Conservation (phyloP, 2,888 invertebrate species). For the Philhelius pedissequus region DNA sequence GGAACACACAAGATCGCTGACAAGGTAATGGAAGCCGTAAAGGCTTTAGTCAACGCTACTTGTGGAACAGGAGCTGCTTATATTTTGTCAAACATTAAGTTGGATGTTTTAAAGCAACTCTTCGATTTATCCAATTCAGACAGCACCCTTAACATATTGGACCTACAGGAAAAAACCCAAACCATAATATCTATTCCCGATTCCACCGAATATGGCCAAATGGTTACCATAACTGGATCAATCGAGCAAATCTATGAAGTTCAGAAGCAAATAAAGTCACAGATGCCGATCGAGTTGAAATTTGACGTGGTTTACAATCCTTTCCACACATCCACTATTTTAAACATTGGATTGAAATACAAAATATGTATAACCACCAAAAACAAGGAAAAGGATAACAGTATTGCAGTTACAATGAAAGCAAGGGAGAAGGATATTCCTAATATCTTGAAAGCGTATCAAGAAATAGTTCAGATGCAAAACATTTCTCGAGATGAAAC, state of each 20-base stretch:
- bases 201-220: constrained; percentile 90
- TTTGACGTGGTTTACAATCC: constrained; percentile 95
- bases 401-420: constrained; percentile 92
- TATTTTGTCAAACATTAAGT: constrained; percentile 91
- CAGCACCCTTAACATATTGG: constrained; percentile 88
- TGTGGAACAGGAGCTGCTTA: constrained; percentile 81
- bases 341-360: constrained; percentile 86
- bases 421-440: constrained; percentile 91
- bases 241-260: constrained; percentile 94
- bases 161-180: constrained; percentile 91
- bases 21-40: constrained; percentile 93
- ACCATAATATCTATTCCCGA: constrained; percentile 96
- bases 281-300: constrained; percentile 93
- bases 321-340: constrained; percentile 82
- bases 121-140: constrained; percentile 92
- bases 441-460: constrained; percentile 93
- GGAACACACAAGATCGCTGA: constrained; percentile 94
- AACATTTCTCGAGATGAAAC: constrained; percentile 83
- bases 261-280: constrained; percentile 93
- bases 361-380: constrained; percentile 92
- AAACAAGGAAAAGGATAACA: constrained; percentile 92
- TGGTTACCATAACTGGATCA: constrained; percentile 92
- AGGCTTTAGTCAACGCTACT: constrained; percentile 83
- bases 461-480: constrained; percentile 86
- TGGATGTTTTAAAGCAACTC: constrained; percentile 97